Percentiles rank a stretch among this genome's conserved stretches.
These are phyloP conservation scores for Tethea ocularis DNA, from an alignment of 2,888 invertebrate species.

Conservation along the genomic window DNA sequence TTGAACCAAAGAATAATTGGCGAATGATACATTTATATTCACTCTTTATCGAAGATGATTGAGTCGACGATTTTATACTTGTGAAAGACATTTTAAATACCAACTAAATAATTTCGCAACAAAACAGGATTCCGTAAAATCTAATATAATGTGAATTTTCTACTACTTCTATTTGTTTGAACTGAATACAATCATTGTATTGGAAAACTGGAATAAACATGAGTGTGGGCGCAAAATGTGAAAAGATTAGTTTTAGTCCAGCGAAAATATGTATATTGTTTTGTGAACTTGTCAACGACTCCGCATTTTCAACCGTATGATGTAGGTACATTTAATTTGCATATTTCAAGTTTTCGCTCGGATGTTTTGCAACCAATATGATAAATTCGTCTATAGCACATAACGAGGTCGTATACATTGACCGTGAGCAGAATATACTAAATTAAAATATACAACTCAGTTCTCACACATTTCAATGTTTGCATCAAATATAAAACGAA, in stretches of 20 bases:
- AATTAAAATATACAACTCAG: slow-evolving; percentile 1
- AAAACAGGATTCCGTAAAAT: background rate
- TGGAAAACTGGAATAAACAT: background rate
- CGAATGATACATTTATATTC: no score
- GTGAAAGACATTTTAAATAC: no score
- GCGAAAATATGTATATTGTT: background rate
- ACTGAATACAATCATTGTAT: no score
- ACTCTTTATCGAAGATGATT: no score
- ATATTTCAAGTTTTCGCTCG: slow-evolving; percentile 2
- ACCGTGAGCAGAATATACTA: slow-evolving; percentile 1
- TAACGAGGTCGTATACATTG: slow-evolving; percentile 4
- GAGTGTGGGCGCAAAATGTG: slow-evolving; percentile 2
- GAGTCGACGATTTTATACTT: background rate
- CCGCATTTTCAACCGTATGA: slow-evolving; percentile 1
- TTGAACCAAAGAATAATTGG: background rate
- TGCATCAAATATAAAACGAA: slow-evolving; percentile 14
- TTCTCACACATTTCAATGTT: background rate
- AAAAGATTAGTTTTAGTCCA: background rate
- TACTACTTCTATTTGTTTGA: background rate
- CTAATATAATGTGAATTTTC: background rate
- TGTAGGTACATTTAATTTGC: background rate
- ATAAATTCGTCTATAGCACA: slow-evolving; percentile 1
- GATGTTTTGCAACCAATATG: slow-evolving; percentile 3
- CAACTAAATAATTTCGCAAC: no score
- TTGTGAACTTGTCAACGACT: slow-evolving; percentile 4